These are phyloP conservation scores for Synanthedon tipuliformis DNA, from an alignment of 2,888 invertebrate species.

Conservation along the genomic window DNA sequence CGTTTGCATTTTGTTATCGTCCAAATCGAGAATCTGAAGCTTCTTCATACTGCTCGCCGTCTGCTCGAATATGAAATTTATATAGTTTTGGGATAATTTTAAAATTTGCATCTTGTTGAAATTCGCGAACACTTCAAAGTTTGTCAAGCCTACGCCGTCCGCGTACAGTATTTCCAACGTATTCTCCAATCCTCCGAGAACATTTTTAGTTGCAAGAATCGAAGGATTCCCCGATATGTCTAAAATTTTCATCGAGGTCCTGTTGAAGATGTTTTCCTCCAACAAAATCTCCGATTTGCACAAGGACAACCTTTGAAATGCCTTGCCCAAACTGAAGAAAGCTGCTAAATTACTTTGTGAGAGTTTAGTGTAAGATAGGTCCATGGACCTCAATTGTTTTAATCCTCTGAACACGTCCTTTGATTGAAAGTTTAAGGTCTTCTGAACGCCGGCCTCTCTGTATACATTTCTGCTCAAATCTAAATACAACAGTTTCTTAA, in stretches of 20 bases:
- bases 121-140: conserved; percentile 35
- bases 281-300: conserved; percentile 57
- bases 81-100: conserved; percentile 62
- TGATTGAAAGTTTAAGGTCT: conserved; percentile 16
- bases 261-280: conserved; percentile 38
- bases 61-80: conserved; percentile 29
- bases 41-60: conserved; percentile 34
- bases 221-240: conserved; percentile 70
- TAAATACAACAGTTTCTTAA: conserved; percentile 49
- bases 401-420: conserved; percentile 18
- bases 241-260: conserved; percentile 47
- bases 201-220: conserved; percentile 27
- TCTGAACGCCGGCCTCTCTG: conserved; percentile 15
- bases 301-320: conserved; percentile 33
- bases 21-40: conserved; percentile 61
- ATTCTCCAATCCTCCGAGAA: conserved; percentile 48
- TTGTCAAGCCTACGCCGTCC: conserved; percentile 41
- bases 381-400: conserved; percentile 28
- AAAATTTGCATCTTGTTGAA: conserved; percentile 54
- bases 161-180: conserved; percentile 56
- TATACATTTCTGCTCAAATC: conserved; percentile 63
- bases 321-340: conserved; percentile 20
- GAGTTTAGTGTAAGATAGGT: conserved; percentile 37
- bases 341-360: conserved; percentile 16
- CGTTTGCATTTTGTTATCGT: conserved; percentile 62